Base-by-base conservation (phyloP, 1,140 invertebrate genomes). In the Drosophila sturtevanti region DNA sequence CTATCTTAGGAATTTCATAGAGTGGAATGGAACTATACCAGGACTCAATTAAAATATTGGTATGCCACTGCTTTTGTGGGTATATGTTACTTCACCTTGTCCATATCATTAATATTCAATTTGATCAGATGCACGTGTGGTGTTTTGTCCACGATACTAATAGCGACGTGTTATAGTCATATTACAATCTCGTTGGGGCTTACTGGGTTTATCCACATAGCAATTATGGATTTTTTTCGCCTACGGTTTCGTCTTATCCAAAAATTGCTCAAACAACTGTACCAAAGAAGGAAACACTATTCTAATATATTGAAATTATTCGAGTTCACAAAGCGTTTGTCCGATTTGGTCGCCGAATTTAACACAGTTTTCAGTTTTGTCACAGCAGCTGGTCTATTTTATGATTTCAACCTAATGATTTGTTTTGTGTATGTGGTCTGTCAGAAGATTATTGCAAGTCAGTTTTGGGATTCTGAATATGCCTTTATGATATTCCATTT, bases 381-480 rank as follows among this genome's bases (percentile, higher is more conserved):
- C 1, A 69, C 68, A 9, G 81, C 72, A 11, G 63, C 75, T 1
- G 81, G 81, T 1, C 34, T 91, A 2, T 91, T 91, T 41, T 82
- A 91, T 54, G 89, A 91, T 48, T 91, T 90, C 11, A 74, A 72
- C 0, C 62, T 90, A n/a, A 77, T 84, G 75, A 91, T 89, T 41
- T 77, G 70, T 48, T 78, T 87, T 16, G 75, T 79, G 5, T 91
- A 84, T 41, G 55, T 90, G 22, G 62, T 91, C 9, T 90, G 85
- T 34, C 81, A 91, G 14, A 89, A 87, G n/a, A n/a, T 86, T 3
- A 63, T 89, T 2, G 63, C 51, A 14, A 12, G 58, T 0, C 68
- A 81, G 48, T 5, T 61, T 0, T 68, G 69, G 54, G 66, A 70
- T 21, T 27, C 69, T 0, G 85, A 87, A 44, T 89, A 87, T 34